A percentile compares a stretch with the other conserved stretches of the same genome.
Conservation (phyloP, 2,888 invertebrate genomes). For the Stegophylla sp. region DNA sequence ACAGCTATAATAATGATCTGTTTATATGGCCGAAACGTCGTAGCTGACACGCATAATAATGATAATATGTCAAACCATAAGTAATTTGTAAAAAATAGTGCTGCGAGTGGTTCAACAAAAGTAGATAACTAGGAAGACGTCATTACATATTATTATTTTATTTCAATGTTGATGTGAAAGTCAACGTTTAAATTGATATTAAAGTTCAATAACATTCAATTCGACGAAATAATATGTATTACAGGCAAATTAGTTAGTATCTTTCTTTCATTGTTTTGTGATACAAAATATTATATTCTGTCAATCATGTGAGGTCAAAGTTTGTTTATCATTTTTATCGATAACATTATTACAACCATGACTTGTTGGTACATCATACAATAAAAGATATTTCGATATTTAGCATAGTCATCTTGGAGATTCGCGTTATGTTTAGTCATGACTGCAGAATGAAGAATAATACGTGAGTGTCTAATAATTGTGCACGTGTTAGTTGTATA, state of each 20-base stretch:
- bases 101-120: not conserved
- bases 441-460: too few relatives aligned
- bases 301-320: not conserved
- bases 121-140: too few relatives aligned
- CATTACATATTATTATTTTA: not conserved
- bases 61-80: not conserved
- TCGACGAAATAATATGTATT: too few relatives aligned
- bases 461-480: too few relatives aligned
- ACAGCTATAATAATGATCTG: constrained; percentile 22
- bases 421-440: not conserved
- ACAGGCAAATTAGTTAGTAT: not conserved
- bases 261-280: not conserved
- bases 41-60: not conserved
- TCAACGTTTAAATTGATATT: too few relatives aligned
- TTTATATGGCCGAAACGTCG: constrained; percentile 24
- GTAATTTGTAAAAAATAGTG: not conserved
- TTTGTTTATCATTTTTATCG: constrained; percentile 17
- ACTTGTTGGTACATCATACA: constrained; percentile 9
- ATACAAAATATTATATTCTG: not conserved
- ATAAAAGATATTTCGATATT: constrained; percentile 4
- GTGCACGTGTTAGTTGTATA: too few relatives aligned
- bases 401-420: constrained; percentile 31
- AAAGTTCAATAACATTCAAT: too few relatives aligned
- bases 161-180: not conserved
- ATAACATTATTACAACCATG: constrained; percentile 3